Percentiles rank a stretch among this genome's conserved stretches.
phyloP scores from a whole-genome alignment of 2,888 invertebrate genomes.

The Cheilosia soror region DNA sequence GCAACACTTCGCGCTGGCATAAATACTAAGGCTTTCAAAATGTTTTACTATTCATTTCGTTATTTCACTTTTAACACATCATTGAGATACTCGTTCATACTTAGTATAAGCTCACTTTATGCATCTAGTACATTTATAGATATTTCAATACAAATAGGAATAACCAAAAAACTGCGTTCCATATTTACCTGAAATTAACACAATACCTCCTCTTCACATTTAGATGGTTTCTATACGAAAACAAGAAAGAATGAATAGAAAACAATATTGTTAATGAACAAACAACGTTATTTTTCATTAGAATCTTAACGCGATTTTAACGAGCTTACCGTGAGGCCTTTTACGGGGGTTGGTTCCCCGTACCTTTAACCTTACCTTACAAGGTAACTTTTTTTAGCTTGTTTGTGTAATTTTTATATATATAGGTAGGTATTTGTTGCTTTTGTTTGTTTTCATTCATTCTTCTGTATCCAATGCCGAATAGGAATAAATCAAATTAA shows the following conservation, averaged over 20 bases:
- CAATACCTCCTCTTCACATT: slow-evolving; percentile 18
- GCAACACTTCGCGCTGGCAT: not conserved
- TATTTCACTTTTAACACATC: not conserved
- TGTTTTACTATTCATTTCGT: not conserved
- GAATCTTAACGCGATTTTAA: slow-evolving; percentile 54
- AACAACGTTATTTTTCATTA: slow-evolving; percentile 15
- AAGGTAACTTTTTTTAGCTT: slow-evolving; percentile 12
- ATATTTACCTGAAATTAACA: slow-evolving; percentile 14
- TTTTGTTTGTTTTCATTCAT: slow-evolving; percentile 13
- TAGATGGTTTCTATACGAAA: slow-evolving; percentile 44
- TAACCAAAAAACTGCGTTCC: not conserved
- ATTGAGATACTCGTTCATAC: not conserved
- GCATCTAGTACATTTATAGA: not conserved
- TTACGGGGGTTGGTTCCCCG: slow-evolving; percentile 11
- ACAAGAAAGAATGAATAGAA: not conserved
- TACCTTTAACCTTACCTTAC: slow-evolving; percentile 50
- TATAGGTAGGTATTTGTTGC: not conserved
- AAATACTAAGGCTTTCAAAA: not conserved
- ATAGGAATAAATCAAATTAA: slow-evolving; percentile 39
- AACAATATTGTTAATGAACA: slow-evolving; percentile 36
- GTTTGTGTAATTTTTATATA: not conserved
- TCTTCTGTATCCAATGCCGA: not conserved
- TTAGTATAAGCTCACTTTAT: not conserved
- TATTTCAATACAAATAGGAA: not conserved
- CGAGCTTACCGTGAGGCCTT: slow-evolving; percentile 22